phyloP scores from a whole-genome alignment of 2,888 invertebrate species.

The Phorcus lineatus region DNA sequence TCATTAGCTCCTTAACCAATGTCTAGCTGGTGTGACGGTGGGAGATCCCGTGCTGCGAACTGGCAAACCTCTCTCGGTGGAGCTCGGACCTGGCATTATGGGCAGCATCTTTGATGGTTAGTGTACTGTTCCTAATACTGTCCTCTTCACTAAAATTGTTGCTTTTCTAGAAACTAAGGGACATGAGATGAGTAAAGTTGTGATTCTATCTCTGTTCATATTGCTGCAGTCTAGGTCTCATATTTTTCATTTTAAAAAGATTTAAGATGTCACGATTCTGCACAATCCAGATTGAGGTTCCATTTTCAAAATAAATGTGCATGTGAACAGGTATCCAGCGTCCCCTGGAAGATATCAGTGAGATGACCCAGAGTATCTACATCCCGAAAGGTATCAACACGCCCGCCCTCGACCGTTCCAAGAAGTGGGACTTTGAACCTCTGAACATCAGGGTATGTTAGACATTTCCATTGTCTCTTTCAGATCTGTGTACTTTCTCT shows the following conservation, averaged over 20 bases:
- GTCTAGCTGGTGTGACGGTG: slow-evolving; percentile 95
- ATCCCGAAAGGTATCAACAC: slow-evolving; percentile 99
- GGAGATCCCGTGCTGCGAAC: slow-evolving; percentile 99
- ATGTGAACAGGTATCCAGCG: slow-evolving; percentile 86
- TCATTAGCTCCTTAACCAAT: slow-evolving; percentile 35
- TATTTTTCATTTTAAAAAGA: no score
- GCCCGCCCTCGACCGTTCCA: slow-evolving; percentile 88
- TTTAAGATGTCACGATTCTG: no score
- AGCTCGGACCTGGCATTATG: slow-evolving; percentile 98
- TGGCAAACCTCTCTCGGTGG: slow-evolving; percentile 98
- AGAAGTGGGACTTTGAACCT: slow-evolving; percentile 89
- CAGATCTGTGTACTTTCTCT: background rate
- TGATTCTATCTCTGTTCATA: no score
- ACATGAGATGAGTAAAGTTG: no score
- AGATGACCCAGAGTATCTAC: slow-evolving; percentile 96
- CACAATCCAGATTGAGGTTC: no score
- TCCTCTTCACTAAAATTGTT: no score
- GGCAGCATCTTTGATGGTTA: slow-evolving; percentile 98
- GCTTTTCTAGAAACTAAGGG: background rate
- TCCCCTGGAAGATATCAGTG: slow-evolving; percentile 95
- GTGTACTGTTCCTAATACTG: slow-evolving; percentile 35
- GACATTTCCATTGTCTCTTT: background rate
- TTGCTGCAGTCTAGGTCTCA: no score
- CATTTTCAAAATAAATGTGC: no score
- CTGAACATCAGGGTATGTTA: slow-evolving; percentile 61